Base-by-base conservation (phyloP, 2,797 vertebrate genomes). In the Hoplostethus atlanticus region DNA sequence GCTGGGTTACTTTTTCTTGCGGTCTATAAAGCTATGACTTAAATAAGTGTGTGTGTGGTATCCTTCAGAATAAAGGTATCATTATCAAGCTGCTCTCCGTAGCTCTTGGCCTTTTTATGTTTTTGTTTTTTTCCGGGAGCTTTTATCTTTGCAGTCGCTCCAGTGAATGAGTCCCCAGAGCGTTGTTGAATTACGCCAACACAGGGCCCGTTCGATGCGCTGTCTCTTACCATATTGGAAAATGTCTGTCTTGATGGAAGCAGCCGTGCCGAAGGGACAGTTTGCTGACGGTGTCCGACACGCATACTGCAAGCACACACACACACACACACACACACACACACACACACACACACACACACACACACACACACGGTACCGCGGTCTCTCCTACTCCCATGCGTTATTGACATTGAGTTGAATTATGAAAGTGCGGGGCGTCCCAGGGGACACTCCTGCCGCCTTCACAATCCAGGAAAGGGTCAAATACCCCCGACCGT, bases 81-180 rank as follows among this genome's bases (percentile, higher is more conserved):
- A 15, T 17, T 42, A 61, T 68, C 56, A 36, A 30, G 51, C 42
- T 12, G 16, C 17, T 58, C 54, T 53, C 48, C 0, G 17, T 34
- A 17, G 21, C 15, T 71, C 36, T 30, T 0, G 13, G 31, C 62
- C 54, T 44, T 64, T 12, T 21, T 55, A 21, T 10, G 34, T 17
- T 17, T 36, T 68, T 12, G 55, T 6, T 9, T 48, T 30, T 25
- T 69, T 68, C 53, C 6, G 63, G 34, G 59, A 68, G 70, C 64
- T 78, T 73, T 81, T 83, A 78, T 87, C 77, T 69, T 65, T 16
- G 55, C 67, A 58, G 75, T 62, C 42, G 38, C 74, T 76, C 75
- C 0, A 16, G 80, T 67, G 46, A 88, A 90, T 0, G 73, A 80
- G 77, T 85, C 88, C 87, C 88, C 68, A 15, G 85, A 76, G 88